Percentiles rank a stretch among this genome's conserved stretches.
phyloP scores from a whole-genome alignment of 2,113 vertebrate genomes.

The Gasterosteus nipponicus region DNA sequence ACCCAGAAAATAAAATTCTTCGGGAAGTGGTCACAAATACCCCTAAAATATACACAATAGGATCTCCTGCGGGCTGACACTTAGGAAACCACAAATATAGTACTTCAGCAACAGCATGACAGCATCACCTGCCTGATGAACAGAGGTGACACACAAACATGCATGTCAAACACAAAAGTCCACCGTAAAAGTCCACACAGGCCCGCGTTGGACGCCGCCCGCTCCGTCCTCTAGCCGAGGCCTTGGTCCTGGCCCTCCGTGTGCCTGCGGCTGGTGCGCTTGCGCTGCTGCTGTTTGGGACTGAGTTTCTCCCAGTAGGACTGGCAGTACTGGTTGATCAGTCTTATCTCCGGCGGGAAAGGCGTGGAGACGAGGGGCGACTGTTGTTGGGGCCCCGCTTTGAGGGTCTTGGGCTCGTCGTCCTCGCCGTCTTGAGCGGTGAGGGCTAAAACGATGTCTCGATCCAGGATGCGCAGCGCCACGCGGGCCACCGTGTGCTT shows the following conservation, averaged over 20 bases:
- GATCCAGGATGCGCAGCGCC: constrained; percentile 82
- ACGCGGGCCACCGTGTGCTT: constrained; percentile 84
- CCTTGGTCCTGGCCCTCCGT: constrained; percentile 77
- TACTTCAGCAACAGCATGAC: constrained; percentile 47
- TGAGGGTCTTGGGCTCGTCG: constrained; percentile 51
- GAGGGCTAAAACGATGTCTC: constrained; percentile 83
- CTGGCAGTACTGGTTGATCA: constrained; percentile 85
- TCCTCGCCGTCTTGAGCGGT: constrained; percentile 75
- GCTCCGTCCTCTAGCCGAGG: constrained; percentile 67
- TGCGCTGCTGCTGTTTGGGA: constrained; percentile 70
- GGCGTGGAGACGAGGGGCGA: constrained; percentile 51
- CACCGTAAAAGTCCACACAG: constrained; percentile 60
- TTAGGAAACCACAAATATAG: constrained; percentile 51
- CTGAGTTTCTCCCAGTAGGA: constrained; percentile 81
- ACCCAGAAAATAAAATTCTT: constrained; percentile 1
- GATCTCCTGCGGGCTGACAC: constrained; percentile 22
- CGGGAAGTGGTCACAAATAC: constrained; percentile 43
- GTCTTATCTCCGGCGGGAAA: constrained; percentile 76
- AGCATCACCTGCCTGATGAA: constrained; percentile 36
- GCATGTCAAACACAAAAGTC: constrained; percentile 59
- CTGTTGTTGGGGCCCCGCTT: constrained; percentile 26
- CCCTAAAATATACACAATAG: constrained; percentile 44
- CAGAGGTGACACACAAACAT: constrained; percentile 48
- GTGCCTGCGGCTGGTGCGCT: constrained; percentile 80
- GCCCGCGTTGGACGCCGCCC: constrained; percentile 9